phyloP scores from a whole-genome alignment of 2,113 vertebrate genomes.

The Electrona antarctica region DNA sequence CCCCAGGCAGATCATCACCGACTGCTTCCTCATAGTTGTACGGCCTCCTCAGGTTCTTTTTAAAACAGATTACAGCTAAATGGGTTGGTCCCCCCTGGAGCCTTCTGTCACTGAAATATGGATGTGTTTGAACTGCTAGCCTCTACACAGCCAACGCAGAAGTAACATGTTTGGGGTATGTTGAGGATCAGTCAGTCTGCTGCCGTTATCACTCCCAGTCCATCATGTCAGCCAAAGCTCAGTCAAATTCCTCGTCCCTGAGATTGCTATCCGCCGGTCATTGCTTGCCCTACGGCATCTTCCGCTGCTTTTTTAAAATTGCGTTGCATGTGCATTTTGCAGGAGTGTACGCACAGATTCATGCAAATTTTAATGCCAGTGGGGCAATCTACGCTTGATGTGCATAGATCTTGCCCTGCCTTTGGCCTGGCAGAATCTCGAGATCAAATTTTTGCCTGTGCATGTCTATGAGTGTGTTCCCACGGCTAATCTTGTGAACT shows the following conservation, averaged over 20 bases:
- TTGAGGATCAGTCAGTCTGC: conserved; percentile 59
- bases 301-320: conserved; percentile 10
- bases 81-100: conserved; percentile 65
- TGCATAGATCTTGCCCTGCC: conserved; percentile 10
- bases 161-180: conserved; percentile 53
- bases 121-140: conserved; percentile 65
- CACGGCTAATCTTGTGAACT: too few species aligned
- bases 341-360: conserved; percentile 3
- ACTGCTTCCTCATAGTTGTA: conserved; percentile 31
- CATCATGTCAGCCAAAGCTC: conserved; percentile 44
- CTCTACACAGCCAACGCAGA: conserved; percentile 33
- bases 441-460: too few species aligned
- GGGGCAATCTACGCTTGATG: neutral
- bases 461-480: too few species aligned
- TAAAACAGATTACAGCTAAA: conserved; percentile 68
- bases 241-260: conserved; percentile 52
- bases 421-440: neutral
- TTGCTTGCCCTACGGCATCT: conserved; percentile 36
- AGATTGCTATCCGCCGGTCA: conserved; percentile 54
- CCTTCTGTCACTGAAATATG: conserved; percentile 73
- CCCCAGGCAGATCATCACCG: conserved; percentile 26
- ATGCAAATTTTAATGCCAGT: neutral
- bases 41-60: conserved; percentile 30
- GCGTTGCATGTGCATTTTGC: neutral
- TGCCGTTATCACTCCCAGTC: conserved; percentile 43